Conservation (phyloP, 2,888 invertebrate species). For the Noctua pronuba region DNA sequence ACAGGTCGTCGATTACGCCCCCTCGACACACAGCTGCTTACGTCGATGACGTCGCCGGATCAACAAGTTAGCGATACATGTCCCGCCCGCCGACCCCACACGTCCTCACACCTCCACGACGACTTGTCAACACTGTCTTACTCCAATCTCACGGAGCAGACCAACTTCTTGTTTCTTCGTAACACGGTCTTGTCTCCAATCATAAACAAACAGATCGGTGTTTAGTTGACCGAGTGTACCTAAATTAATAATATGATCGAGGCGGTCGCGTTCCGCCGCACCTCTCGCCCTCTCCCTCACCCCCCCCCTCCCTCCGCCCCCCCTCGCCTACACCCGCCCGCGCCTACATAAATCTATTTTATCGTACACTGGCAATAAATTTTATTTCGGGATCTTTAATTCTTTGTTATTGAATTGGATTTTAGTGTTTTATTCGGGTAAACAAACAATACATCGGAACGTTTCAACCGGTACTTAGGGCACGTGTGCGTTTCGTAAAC, state of each 20-base stretch:
- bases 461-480: constrained; percentile 86
- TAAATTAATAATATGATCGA: constrained; percentile 84
- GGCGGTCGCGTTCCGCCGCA: constrained; percentile 71
- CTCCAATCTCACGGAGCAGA: constrained; percentile 15
- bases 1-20: constrained; percentile 32
- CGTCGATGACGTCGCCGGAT: constrained; percentile 31
- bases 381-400: constrained; percentile 91
- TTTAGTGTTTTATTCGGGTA: constrained; percentile 91
- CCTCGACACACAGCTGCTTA: constrained; percentile 44
- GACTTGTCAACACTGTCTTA: constrained; percentile 14
- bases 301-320: too few species aligned
- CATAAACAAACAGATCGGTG: constrained; percentile 73
- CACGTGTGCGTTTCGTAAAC: constrained; percentile 87
- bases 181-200: constrained; percentile 58
- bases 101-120: constrained; percentile 17
- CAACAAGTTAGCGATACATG: constrained; percentile 60
- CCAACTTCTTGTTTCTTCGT: constrained; percentile 49
- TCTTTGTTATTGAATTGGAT: constrained; percentile 91
- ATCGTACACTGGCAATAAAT: constrained; percentile 90
- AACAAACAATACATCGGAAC: constrained; percentile 89
- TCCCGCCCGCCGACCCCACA: constrained; percentile 30
- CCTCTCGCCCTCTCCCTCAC: constrained; percentile 58
- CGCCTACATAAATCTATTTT: constrained; percentile 90
- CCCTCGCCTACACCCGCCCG: constrained; percentile 70
- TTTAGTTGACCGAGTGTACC: constrained; percentile 81